Evolutionary conservation across 1,140 invertebrate species (phyloP).

Genomic region (Aphelenchoides avenae): DNA sequence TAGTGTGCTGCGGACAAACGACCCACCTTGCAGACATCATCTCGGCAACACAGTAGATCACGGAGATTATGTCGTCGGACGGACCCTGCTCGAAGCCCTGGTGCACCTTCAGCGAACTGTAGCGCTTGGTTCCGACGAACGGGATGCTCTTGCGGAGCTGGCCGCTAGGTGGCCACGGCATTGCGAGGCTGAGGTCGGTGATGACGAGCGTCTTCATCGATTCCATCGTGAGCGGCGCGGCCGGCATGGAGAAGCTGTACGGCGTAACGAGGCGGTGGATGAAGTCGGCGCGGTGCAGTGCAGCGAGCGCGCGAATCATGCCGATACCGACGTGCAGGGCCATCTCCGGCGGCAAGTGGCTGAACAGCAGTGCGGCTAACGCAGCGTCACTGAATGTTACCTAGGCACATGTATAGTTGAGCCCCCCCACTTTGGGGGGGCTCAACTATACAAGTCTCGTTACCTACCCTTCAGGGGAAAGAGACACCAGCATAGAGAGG

Average conservation of each 20-base stretch:
- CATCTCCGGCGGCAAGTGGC: constrained; percentile 18
- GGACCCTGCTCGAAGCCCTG: constrained; percentile 26
- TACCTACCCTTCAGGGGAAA: constrained; percentile 30
- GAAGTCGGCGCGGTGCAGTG: constrained; percentile 30
- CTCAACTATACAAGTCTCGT: neutral
- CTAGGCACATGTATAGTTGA: neutral
- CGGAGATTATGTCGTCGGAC: constrained; percentile 32
- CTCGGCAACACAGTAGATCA: constrained; percentile 34
- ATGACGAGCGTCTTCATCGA: constrained; percentile 22
- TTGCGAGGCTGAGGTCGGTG: constrained; percentile 28
- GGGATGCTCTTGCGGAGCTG: constrained; percentile 23
- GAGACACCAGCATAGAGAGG: constrained; percentile 16
- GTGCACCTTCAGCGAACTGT: constrained; percentile 18
- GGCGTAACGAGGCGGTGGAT: constrained; percentile 33
- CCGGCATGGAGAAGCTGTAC: constrained; percentile 26
- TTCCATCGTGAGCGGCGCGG: constrained; percentile 21
- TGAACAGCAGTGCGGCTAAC: constrained; percentile 1
- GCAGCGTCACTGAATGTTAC: neutral
- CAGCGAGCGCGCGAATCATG: constrained; percentile 26
- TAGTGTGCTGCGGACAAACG: neutral
- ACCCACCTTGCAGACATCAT: constrained; percentile 27
- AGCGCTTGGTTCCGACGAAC: constrained; percentile 26
- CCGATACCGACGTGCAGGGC: constrained; percentile 25
- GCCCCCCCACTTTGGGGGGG: too few relatives aligned
- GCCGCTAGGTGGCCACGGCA: constrained; percentile 29